These are phyloP conservation scores for Drosophila subquinaria DNA, from an alignment of 2,888 invertebrate species.

Conservation along the genomic window DNA sequence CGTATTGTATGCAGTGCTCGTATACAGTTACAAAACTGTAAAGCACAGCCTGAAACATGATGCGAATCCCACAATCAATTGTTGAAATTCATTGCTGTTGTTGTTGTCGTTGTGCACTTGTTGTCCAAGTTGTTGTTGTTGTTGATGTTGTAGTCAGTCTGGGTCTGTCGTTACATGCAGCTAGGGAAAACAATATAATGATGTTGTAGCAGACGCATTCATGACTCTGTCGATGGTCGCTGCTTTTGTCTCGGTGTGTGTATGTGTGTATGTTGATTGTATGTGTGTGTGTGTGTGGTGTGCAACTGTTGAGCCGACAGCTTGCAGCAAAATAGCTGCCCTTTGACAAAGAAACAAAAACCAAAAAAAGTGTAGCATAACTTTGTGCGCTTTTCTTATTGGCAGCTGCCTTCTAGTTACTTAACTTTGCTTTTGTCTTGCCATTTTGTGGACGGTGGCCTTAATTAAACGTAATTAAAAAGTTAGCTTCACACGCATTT, in stretches of 20 bases:
- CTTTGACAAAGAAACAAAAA: conserved; percentile 11
- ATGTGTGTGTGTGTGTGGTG: conserved; percentile 15
- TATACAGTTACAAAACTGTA: conserved; percentile 18
- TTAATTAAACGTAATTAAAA: conserved; percentile 79
- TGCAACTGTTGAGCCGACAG: conserved; percentile 38
- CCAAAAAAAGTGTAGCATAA: conserved; percentile 30
- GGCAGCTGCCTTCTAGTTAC: conserved; percentile 57
- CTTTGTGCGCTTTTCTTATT: conserved; percentile 53
- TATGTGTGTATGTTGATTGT: conserved; percentile 4
- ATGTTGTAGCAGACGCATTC: conserved; percentile 60
- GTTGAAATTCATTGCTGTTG: conserved; percentile 22
- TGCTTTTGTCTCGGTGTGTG: not conserved
- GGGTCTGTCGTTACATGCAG: conserved; percentile 58
- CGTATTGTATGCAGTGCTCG: too few relatives aligned
- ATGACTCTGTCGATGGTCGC: conserved; percentile 37
- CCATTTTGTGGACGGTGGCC: conserved; percentile 36
- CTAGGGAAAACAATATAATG: conserved; percentile 78
- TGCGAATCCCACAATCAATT: conserved; percentile 35
- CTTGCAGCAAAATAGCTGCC: conserved; percentile 33
- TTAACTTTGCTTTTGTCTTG: conserved; percentile 44
- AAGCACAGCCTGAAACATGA: conserved; percentile 21
- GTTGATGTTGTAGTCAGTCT: conserved; percentile 28
- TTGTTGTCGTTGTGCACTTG: conserved; percentile 5
- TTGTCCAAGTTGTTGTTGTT: conserved; percentile 14
- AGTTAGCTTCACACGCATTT: conserved; percentile 72